Evolutionary conservation across 1,140 invertebrate species (phyloP), one percentile per base, ranked within the genome.

Genomic region (Ptiloglossa arizonensis): DNA sequence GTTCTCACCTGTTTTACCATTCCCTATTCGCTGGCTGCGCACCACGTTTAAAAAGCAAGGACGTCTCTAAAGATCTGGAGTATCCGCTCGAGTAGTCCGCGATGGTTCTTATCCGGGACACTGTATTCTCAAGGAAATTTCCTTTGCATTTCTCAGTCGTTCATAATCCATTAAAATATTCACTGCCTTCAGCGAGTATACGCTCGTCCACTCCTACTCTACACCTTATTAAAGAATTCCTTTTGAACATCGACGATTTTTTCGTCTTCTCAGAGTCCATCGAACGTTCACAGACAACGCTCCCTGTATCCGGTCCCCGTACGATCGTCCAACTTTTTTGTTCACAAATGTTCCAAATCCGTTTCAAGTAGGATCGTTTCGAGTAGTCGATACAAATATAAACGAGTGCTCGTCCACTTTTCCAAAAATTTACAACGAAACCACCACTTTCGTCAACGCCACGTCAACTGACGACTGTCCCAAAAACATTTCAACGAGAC

Each of bases 1-100:
- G 17, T 82, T 82, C 74, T 83, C 57, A 82, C 75, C 80, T 73
- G 22, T 11, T 46, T 69, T 50, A 32, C 57, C 35, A 73, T 56
- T 78, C 38, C 27, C 24, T 50, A 29, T 29, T 56, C 24, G 22
- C 54, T n/a, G 38, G 1, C 44, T 64, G 44, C 27, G 9, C 57
- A 29, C 56, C 24, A 19, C 56, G 48, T 27, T 63, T 56, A 27
- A 68, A 62, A 17, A 67, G 13, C 15, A 9, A 24, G 19, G 38
- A 44, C 50, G 46, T 15, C 17, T 56, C 22, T 70, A 52, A 77
- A 48, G 35, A 67, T 54, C 29, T 41, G 3, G 13, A 74, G 52
- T 54, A 59, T 63, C 48, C 35, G 46, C 52, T 35, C 48, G 9
- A 22, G 54, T 56, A 62, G 32, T n/a, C 29, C 38, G 27, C 19